Base-by-base conservation (phyloP, 2,888 invertebrate species). In the Amiota minor region DNA sequence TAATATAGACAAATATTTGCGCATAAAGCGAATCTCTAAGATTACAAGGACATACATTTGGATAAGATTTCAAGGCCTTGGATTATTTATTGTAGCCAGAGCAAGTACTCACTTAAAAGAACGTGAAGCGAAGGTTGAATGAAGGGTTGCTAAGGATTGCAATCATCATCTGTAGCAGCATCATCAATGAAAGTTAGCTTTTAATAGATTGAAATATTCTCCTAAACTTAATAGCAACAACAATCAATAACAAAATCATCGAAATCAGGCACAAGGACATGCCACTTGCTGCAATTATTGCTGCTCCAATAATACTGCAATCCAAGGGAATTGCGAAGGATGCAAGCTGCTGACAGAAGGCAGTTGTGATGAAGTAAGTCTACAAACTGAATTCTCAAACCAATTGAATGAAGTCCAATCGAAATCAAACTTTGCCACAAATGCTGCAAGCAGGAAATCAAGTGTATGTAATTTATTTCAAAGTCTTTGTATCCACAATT, bases 401-500 rank as follows among this genome's bases (percentile, higher is more conserved):
- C 16, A 16, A 55, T 14, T 55, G 16, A 55, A 55, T 55, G 16
- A 55, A 55, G 55, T 14, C 64, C n/a, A 64, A 64, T 64, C 64
- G 45, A 64, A 62, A 16, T 62, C 45, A 62, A 62, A 62, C 11
- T 18, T 18, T 20, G 9, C 11, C 16, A 16, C 59, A 62, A 20
- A 62, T 14, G 14, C 12, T 35, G 20, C 62, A 45, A 46, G 14
- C 46, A 64, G 64, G 16, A 64, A 45, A 47, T 64, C 64, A 64
- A 64, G 64, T 64, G 45, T 49, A 65, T 64, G 45, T 49, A 65
- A 65, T 65, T 46, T 18, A 35, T 45, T 20, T 35, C 35, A 35
- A 35, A 35, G 35, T 2, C 35, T 4, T 35, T 4, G 35, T 35
- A 6, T 6, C 35, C 6, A 35, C 35, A 23, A 23, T 23, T 2